phyloP scores from a whole-genome alignment of 92 coral and sea anemone species.

The Parazoanthus swiftii region DNA sequence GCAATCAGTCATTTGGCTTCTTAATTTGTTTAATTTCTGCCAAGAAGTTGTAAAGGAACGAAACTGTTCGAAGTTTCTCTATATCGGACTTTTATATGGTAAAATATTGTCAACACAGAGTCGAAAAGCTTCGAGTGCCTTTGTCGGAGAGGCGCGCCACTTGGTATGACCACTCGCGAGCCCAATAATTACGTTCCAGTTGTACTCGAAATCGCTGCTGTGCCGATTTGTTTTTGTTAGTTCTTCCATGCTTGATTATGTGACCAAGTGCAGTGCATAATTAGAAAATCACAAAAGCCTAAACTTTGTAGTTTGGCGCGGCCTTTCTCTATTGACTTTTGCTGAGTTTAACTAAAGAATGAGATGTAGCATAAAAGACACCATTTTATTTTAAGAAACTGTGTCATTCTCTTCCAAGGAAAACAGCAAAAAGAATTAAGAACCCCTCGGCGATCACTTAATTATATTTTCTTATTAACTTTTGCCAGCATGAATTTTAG shows the following conservation, averaged over 20 bases:
- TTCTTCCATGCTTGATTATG: conserved; percentile 13
- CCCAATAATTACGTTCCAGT: conserved; percentile 1
- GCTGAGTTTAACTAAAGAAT: not conserved
- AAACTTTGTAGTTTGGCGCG: not conserved
- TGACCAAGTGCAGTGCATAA: not conserved
- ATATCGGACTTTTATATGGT: conserved; percentile 19
- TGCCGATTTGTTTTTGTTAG: conserved; percentile 16
- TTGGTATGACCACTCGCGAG: conserved; percentile 12
- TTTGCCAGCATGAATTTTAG: conserved; percentile 17
- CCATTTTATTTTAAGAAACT: no score
- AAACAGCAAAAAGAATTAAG: conserved; percentile 9
- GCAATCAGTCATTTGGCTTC: not conserved
- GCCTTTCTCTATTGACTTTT: not conserved
- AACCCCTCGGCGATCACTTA: conserved; percentile 13
- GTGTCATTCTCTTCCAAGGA: not conserved
- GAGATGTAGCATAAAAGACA: not conserved
- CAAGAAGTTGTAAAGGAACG: not conserved
- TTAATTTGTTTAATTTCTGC: not conserved
- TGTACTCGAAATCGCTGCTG: not conserved
- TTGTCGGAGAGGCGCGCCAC: conserved; percentile 19
- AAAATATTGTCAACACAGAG: conserved; percentile 24
- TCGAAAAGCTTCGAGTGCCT: not conserved
- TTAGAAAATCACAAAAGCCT: not conserved
- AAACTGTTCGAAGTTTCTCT: not conserved
- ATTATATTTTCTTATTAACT: conserved; percentile 18